Conservation (phyloP, 2,113 vertebrate genomes). For the Pluvialis apricaria region DNA sequence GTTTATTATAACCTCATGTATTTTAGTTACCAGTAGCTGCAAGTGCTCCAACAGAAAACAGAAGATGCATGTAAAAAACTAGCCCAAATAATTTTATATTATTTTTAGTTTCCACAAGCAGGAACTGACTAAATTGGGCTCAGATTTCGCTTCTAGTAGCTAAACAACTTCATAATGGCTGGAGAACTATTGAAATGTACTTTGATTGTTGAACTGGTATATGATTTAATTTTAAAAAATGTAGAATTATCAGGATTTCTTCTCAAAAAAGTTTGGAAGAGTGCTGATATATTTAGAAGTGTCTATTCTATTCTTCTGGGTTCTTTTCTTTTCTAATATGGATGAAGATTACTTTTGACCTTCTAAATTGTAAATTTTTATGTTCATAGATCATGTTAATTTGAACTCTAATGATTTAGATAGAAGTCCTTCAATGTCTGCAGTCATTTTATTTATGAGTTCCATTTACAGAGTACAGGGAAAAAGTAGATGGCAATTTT, state of each 20-base stretch:
- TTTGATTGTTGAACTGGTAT: not conserved
- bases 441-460: not conserved
- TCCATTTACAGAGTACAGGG: not conserved
- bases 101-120: conserved; percentile 13
- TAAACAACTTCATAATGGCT: not conserved
- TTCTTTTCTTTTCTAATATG: not conserved
- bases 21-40: not conserved
- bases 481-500: not conserved
- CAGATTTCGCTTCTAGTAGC: conserved; percentile 9
- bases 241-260: not conserved
- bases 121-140: not conserved
- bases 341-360: not conserved
- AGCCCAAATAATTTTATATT: not conserved
- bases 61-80: not conserved
- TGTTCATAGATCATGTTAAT: not conserved
- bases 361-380: not conserved
- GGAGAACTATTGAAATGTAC: not conserved
- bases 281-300: not conserved
- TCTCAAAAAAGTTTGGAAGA: not conserved
- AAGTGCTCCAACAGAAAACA: not conserved
- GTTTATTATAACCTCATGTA: not conserved
- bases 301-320: not conserved
- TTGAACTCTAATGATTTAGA: not conserved
- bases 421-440: not conserved
- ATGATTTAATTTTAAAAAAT: not conserved